Percentiles rank a stretch among this genome's conserved stretches.
phyloP scores from a whole-genome alignment of 2,797 vertebrate genomes.

The Pseudochromis fuscus region DNA sequence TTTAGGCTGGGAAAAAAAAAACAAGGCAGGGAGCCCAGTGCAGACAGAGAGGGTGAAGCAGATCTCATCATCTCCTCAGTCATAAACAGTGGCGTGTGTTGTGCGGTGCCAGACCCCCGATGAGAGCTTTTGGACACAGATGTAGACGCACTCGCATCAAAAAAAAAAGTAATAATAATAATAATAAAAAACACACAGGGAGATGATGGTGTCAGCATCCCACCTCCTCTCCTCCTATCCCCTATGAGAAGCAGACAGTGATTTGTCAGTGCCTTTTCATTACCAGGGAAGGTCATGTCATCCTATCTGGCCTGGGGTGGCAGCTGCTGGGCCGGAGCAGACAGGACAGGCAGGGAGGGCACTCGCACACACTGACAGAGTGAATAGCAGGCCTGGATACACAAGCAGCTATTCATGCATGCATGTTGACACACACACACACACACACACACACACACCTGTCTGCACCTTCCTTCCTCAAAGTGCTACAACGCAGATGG shows the following conservation, averaged over 20 bases:
- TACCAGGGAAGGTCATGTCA: slow-evolving; percentile 81
- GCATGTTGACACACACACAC: slow-evolving; percentile 33
- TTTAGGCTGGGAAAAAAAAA: slow-evolving; percentile 51
- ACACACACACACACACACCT: slow-evolving; percentile 46
- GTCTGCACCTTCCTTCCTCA: slow-evolving; percentile 62
- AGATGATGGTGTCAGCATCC: slow-evolving; percentile 56
- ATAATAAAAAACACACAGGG: neutral
- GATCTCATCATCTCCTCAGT: slow-evolving; percentile 65
- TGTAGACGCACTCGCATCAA: slow-evolving; percentile 11
- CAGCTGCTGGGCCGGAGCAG: slow-evolving; percentile 75
- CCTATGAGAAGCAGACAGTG: slow-evolving; percentile 76
- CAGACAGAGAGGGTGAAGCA: slow-evolving; percentile 51
- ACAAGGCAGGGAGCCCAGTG: slow-evolving; percentile 46
- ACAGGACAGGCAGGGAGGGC: slow-evolving; percentile 47
- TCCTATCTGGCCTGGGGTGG: slow-evolving; percentile 78
- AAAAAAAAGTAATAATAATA: slow-evolving; percentile 25
- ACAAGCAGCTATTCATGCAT: slow-evolving; percentile 57
- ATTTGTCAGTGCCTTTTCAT: slow-evolving; percentile 83
- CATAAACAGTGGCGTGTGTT: slow-evolving; percentile 56
- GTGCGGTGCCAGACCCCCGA: slow-evolving; percentile 43
- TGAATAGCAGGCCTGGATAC: slow-evolving; percentile 43
- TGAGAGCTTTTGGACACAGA: slow-evolving; percentile 35
- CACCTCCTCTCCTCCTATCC: slow-evolving; percentile 40
- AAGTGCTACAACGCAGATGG: slow-evolving; percentile 64
- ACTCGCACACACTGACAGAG: slow-evolving; percentile 36